A percentile compares a stretch with the other conserved stretches of the same genome.
Evolutionary conservation across 2,888 invertebrate genomes (phyloP).

Genomic region (Hyalella azteca): DNA sequence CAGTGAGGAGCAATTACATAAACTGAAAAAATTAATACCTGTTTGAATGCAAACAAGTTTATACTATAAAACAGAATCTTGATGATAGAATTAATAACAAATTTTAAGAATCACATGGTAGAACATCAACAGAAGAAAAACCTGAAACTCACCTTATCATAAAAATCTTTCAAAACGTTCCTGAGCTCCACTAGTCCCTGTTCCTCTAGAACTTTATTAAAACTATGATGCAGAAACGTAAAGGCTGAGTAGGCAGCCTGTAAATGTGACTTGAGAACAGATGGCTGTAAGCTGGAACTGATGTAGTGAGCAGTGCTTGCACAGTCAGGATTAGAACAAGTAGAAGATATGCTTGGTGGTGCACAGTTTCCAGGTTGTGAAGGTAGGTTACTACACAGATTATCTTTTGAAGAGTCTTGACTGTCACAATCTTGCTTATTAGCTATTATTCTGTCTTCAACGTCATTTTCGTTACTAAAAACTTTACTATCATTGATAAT

Average conservation of each 20-base stretch:
- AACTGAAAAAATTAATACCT: no score
- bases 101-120: no score
- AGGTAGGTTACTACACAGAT: background rate
- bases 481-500: background rate
- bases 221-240: constrained; percentile 19
- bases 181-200: background rate
- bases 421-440: background rate
- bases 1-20: no score
- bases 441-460: background rate
- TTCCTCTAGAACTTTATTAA: background rate
- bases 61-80: no score
- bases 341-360: background rate
- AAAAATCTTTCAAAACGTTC: background rate
- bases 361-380: background rate
- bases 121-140: no score
- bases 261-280: background rate
- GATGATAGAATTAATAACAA: no score
- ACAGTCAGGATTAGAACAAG: background rate
- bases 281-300: background rate
- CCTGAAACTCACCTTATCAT: no score
- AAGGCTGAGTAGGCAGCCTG: constrained; percentile 9
- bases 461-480: background rate
- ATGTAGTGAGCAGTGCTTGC: background rate
- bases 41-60: no score
- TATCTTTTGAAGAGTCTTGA: background rate